A percentile compares a stretch with the other conserved stretches of the same genome.
Conservation (phyloP, 2,113 vertebrate genomes). For the Poecilia latipinna region DNA sequence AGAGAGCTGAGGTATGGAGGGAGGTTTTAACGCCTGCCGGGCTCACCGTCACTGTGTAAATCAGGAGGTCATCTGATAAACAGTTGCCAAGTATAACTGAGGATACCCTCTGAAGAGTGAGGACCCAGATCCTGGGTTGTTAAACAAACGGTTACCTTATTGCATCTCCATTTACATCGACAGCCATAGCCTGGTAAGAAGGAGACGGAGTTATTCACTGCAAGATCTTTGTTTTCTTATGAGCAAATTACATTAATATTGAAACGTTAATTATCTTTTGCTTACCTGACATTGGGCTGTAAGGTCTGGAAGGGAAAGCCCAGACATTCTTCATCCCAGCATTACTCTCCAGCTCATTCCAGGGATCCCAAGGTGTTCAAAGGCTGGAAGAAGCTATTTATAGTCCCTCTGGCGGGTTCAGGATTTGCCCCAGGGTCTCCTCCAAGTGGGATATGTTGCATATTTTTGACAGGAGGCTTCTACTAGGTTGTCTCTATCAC, state of each 20-base stretch:
- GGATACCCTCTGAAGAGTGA: neutral
- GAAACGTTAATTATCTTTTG: neutral
- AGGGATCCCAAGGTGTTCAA: neutral
- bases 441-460: neutral
- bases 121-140: slow-evolving; percentile 1
- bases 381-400: neutral
- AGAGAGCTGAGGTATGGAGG: slow-evolving; percentile 40
- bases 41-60: slow-evolving; percentile 33
- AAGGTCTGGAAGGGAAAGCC: neutral
- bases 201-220: neutral
- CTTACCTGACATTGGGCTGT: neutral
- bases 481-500: neutral
- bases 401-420: neutral
- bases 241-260: neutral
- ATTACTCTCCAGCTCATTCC: neutral
- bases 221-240: neutral
- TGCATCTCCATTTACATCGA: neutral
- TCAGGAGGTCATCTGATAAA: slow-evolving; percentile 17
- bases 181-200: neutral
- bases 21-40: slow-evolving; percentile 1
- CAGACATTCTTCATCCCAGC: neutral
- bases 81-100: neutral
- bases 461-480: neutral
- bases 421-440: neutral
- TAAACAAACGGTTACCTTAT: neutral